phyloP scores from a whole-genome alignment of 2,888 invertebrate genomes.

The Anoplius nigerrimus region DNA sequence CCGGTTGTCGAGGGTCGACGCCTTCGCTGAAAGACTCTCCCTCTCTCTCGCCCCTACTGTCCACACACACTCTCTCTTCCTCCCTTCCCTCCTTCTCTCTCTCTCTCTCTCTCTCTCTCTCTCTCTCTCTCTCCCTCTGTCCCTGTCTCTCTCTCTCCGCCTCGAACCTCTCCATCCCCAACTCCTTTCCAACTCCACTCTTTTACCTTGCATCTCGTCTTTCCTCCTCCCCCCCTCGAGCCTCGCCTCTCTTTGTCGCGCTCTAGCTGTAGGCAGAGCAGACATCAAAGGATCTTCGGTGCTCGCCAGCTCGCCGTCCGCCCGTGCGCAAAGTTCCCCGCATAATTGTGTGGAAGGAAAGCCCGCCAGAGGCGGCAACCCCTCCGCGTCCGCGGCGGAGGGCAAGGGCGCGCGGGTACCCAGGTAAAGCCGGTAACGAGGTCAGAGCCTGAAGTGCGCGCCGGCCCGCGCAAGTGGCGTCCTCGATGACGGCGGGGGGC shows the following conservation, averaged over 20 bases:
- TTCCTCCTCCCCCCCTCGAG: slow-evolving; percentile 15
- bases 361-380: slow-evolving; percentile 10
- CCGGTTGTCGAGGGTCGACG: slow-evolving; percentile 68
- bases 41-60: slow-evolving; percentile 13
- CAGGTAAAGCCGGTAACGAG: slow-evolving; percentile 55
- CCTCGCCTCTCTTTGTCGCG: slow-evolving; percentile 4
- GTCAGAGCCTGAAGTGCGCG: slow-evolving; percentile 37
- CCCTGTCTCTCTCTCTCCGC: slow-evolving; percentile 16
- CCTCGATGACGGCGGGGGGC: not conserved
- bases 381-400: not conserved
- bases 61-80: slow-evolving; percentile 22
- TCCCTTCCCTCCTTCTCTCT: slow-evolving; percentile 22
- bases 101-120: slow-evolving; percentile 30
- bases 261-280: slow-evolving; percentile 47
- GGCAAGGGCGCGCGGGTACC: not conserved
- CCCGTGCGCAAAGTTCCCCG: slow-evolving; percentile 39
- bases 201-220: slow-evolving; percentile 30
- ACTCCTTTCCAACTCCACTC: slow-evolving; percentile 20
- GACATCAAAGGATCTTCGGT: slow-evolving; percentile 67
- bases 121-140: slow-evolving; percentile 28
- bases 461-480: not conserved
- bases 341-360: slow-evolving; percentile 56
- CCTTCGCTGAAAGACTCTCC: slow-evolving; percentile 64
- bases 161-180: slow-evolving; percentile 30
- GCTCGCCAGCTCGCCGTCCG: slow-evolving; percentile 28